These are phyloP conservation scores for Typhlichthys eigenmanni DNA, from an alignment of 2,797 vertebrate genomes.

Conservation along the genomic window DNA sequence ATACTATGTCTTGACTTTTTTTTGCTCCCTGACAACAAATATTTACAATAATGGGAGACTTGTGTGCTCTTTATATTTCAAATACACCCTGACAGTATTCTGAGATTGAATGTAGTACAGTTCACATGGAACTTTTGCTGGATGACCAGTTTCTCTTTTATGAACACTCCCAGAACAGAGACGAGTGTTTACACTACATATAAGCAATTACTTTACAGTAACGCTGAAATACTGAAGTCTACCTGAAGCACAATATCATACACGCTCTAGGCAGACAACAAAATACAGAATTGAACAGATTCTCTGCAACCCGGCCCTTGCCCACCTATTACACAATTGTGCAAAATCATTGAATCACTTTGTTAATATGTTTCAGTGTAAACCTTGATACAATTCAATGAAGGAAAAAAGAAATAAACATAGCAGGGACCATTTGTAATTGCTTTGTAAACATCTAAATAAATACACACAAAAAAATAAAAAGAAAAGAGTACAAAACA, in stretches of 20 bases:
- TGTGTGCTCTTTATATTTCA: slow-evolving; percentile 66
- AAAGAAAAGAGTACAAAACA: slow-evolving; percentile 46
- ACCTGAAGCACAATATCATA: slow-evolving; percentile 70
- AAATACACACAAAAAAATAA: slow-evolving; percentile 39
- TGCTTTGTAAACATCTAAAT: slow-evolving; percentile 66
- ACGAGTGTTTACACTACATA: slow-evolving; percentile 66
- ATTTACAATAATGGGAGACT: slow-evolving; percentile 69
- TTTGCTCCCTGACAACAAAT: slow-evolving; percentile 74
- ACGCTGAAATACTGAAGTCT: slow-evolving; percentile 74
- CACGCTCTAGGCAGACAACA: slow-evolving; percentile 67
- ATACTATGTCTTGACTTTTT: slow-evolving; percentile 67
- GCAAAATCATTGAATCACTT: slow-evolving; percentile 71
- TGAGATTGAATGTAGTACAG: slow-evolving; percentile 51
- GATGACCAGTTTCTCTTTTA: slow-evolving; percentile 29
- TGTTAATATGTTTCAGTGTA: slow-evolving; percentile 56
- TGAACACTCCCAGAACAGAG: slow-evolving; percentile 48
- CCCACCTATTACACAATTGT: slow-evolving; percentile 66
- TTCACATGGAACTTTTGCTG: slow-evolving; percentile 54
- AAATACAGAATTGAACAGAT: slow-evolving; percentile 62
- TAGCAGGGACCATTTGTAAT: slow-evolving; percentile 47
- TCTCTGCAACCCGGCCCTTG: slow-evolving; percentile 30
- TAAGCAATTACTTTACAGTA: slow-evolving; percentile 73
- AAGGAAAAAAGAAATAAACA: slow-evolving; percentile 30
- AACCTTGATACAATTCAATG: slow-evolving; percentile 57
- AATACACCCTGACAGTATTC: slow-evolving; percentile 60